phyloP scores from a whole-genome alignment of 1,140 invertebrate genomes.

The Pogonomyrmex californicus region DNA sequence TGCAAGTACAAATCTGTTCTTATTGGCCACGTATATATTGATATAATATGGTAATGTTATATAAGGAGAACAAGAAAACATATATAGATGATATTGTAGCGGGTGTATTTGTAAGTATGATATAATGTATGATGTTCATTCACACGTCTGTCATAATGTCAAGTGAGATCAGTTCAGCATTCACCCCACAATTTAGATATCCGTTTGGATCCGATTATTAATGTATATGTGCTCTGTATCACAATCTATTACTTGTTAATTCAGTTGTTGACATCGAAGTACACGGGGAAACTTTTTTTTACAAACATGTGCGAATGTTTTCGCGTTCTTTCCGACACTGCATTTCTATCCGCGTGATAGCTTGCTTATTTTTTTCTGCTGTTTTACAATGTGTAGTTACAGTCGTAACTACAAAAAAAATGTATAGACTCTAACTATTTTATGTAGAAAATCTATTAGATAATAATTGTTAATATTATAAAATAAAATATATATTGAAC shows the following conservation, averaged over 20 bases:
- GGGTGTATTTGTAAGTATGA: slow-evolving; percentile 84
- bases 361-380: not conserved
- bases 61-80: slow-evolving; percentile 78
- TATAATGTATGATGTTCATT: slow-evolving; percentile 80
- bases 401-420: slow-evolving; percentile 41
- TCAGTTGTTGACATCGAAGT: slow-evolving; percentile 71
- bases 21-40: slow-evolving; percentile 87
- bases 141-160: slow-evolving; percentile 63
- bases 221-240: slow-evolving; percentile 62
- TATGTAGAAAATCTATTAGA: slow-evolving; percentile 50
- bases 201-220: slow-evolving; percentile 70
- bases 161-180: slow-evolving; percentile 73
- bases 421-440: slow-evolving; percentile 47
- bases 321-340: not conserved
- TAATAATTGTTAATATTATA: slow-evolving; percentile 32
- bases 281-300: not conserved
- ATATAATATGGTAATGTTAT: slow-evolving; percentile 85
- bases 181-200: slow-evolving; percentile 65
- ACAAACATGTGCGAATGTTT: not conserved
- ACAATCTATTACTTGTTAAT: slow-evolving; percentile 76
- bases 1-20: slow-evolving; percentile 87
- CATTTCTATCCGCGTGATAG: slow-evolving; percentile 37
- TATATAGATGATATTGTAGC: slow-evolving; percentile 84
- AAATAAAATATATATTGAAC: slow-evolving; percentile 25
- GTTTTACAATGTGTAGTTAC: slow-evolving; percentile 4